Base-by-base conservation (phyloP, 2,797 vertebrate species). In the Aselliscus stoliczkanus region DNA sequence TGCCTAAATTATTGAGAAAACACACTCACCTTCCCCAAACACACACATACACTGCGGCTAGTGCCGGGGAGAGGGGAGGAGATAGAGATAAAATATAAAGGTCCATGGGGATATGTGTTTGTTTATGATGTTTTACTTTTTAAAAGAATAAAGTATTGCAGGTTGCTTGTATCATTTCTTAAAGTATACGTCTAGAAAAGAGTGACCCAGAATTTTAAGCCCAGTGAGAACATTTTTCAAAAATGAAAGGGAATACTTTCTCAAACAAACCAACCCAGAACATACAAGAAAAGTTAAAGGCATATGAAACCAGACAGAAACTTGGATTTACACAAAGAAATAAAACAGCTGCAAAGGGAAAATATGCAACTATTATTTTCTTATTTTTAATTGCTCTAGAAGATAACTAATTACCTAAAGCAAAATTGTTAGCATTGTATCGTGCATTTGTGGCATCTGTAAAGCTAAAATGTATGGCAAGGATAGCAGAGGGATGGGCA, bases 401-500 rank as follows among this genome's bases (percentile, higher is more conserved):
- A 79, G 79, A 37, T 10, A 79, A 34, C 6, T 10, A 6, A 27
- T 31, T 52, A 4, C n/a, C 58, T 20, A 15, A 14, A 44, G 50
- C 25, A 17, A 39, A 29, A 93, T 20, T 13, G 4, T 27, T 4
- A 13, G 29, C 47, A 2, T 27, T 2, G 44, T 13, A 18, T 23
- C 7, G 37, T 56, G 34, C 1, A 4, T 10, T 60, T 15, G 6
- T 0, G 29, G 13, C 42, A 50, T 39, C 67, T 31, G 23, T 17
- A 42, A 42, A 76, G 64, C 69, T 27, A 15, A 37, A 54, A 44
- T 2, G 20, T 52, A 12, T 21, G 17, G 27, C 10, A 14, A 20
- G 5, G 12, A 11, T 4, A 23, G 9, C 20, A n/a, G 1, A 25
- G 14, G 44, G 54, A 52, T 0, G 1, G 44, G 67, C 31, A 13